A percentile compares a stretch with the other conserved stretches of the same genome.
Evolutionary conservation across 2,888 invertebrate species (phyloP).

Genomic region (Thecophora atra): DNA sequence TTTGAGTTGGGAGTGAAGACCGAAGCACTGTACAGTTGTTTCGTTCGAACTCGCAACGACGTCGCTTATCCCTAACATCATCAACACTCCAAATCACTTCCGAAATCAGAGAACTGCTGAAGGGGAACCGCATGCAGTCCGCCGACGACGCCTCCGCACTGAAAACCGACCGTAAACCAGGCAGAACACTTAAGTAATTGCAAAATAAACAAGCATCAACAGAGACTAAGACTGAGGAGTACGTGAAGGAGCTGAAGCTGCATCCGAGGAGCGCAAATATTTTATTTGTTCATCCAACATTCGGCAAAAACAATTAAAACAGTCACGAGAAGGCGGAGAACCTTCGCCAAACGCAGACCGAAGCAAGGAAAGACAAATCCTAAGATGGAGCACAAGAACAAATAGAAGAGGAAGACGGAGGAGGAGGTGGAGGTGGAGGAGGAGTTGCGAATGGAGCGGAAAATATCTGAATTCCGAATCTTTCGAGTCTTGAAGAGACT

Average conservation of each 20-base stretch:
- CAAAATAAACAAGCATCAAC: constrained; percentile 63
- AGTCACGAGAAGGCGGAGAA: constrained; percentile 47
- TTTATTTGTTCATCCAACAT: constrained; percentile 38
- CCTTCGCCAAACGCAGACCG: background rate
- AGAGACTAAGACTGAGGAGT: constrained; percentile 62
- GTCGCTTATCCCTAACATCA: too few species aligned
- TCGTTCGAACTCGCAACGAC: too few species aligned
- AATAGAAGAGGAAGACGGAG: constrained; percentile 48
- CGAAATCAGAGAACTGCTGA: too few species aligned
- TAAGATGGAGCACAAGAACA: constrained; percentile 40
- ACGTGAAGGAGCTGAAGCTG: constrained; percentile 25
- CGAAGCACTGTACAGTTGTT: too few species aligned
- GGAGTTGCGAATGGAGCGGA: too few species aligned
- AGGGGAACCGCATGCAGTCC: too few species aligned
- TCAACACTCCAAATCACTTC: too few species aligned
- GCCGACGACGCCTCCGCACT: background rate
- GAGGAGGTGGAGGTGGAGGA: constrained; percentile 25
- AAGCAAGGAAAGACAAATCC: background rate
- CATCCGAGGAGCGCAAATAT: constrained; percentile 36
- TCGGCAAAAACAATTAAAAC: constrained; percentile 39
- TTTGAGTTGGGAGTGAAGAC: too few species aligned
- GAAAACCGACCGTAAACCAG: constrained; percentile 44
- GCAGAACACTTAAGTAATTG: constrained; percentile 62
- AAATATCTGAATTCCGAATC: too few species aligned
- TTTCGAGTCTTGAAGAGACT: too few species aligned